Evolutionary conservation across 2,113 vertebrate species (phyloP).

Genomic region (Blennius ocellaris): DNA sequence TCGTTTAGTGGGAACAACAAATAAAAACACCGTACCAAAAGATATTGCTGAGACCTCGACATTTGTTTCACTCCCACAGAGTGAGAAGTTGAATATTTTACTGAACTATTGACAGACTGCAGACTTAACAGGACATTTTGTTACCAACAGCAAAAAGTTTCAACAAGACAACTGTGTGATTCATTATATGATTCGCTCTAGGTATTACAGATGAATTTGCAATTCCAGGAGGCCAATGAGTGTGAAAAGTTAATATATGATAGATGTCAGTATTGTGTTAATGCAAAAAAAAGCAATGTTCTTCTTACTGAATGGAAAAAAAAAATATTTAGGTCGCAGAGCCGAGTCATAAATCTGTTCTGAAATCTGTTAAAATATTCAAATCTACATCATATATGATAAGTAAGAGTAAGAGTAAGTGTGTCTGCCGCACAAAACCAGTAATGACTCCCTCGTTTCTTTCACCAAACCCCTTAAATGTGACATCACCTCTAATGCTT

Average conservation of each 20-base stretch:
- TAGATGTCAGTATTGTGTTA: too few relatives aligned
- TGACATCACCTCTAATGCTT: slow-evolving; percentile 65
- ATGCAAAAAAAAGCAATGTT: too few relatives aligned
- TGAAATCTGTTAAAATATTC: not conserved
- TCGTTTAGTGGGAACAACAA: slow-evolving; percentile 24
- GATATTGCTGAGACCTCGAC: not conserved
- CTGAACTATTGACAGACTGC: slow-evolving; percentile 29
- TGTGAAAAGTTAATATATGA: too few relatives aligned
- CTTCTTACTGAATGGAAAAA: not conserved
- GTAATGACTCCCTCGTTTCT: slow-evolving; percentile 31
- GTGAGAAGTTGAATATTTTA: not conserved
- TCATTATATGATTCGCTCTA: not conserved
- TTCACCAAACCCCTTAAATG: slow-evolving; percentile 2
- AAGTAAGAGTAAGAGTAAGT: not conserved
- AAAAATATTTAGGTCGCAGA: too few relatives aligned
- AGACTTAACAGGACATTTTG: slow-evolving; percentile 19
- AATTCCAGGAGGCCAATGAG: too few relatives aligned
- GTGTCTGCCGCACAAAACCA: not conserved
- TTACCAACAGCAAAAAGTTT: slow-evolving; percentile 18
- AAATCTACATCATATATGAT: not conserved
- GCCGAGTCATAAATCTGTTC: not conserved
- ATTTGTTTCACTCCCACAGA: slow-evolving; percentile 3
- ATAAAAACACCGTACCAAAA: slow-evolving; percentile 21
- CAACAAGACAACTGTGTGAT: not conserved
- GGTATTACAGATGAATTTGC: too few relatives aligned